These are phyloP conservation scores for Carpatolechia fugitivella DNA, from an alignment of 2,888 invertebrate genomes.

Conservation along the genomic window DNA sequence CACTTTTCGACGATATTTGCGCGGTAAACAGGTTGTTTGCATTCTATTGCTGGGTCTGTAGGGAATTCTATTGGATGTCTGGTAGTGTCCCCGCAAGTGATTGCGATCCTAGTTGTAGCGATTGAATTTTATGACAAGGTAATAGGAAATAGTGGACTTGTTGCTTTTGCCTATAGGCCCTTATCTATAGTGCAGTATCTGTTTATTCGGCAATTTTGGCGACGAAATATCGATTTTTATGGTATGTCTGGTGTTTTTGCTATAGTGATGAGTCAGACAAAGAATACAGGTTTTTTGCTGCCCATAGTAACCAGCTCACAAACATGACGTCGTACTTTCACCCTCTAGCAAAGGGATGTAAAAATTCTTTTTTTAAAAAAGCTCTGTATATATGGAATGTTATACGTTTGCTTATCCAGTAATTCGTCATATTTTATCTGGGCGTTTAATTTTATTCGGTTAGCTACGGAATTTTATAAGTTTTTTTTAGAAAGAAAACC, in stretches of 20 bases:
- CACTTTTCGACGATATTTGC: neutral
- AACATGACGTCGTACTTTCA: neutral
- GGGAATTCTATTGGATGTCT: neutral
- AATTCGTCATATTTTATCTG: no score
- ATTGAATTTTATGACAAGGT: conserved; percentile 8
- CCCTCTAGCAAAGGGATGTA: neutral
- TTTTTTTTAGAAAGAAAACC: no score
- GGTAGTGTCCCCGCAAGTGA: neutral
- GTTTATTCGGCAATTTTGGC: no score
- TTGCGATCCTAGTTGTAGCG: neutral
- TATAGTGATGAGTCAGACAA: neutral
- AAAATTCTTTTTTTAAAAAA: no score
- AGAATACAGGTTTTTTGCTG: neutral
- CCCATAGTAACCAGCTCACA: neutral
- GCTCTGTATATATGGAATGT: no score
- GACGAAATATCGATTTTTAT: neutral
- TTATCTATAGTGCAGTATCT: no score
- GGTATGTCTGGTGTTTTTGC: neutral
- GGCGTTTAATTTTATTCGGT: no score
- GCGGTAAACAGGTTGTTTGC: conserved; percentile 8
- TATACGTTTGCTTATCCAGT: no score
- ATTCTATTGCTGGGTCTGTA: conserved; percentile 8
- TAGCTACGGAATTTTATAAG: no score
- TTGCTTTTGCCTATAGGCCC: neutral
- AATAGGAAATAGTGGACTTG: conserved; percentile 3